Percentiles rank a stretch among this genome's conserved stretches.
Conservation (phyloP, 2,113 vertebrate genomes). For the Ammodytes marinus region DNA sequence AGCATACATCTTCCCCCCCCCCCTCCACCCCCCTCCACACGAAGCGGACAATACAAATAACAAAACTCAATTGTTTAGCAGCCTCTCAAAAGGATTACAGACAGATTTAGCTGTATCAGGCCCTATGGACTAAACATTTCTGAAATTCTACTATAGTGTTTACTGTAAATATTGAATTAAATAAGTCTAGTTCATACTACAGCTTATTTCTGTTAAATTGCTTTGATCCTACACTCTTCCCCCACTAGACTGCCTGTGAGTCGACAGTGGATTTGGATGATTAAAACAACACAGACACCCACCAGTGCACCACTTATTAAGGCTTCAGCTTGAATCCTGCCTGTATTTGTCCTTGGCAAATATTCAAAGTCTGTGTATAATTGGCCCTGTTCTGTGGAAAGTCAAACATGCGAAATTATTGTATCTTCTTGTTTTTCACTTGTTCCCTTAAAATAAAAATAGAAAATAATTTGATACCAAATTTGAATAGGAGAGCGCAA, state of each 20-base stretch:
- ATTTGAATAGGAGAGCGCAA: slow-evolving; percentile 12
- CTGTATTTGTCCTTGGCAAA: slow-evolving; percentile 10
- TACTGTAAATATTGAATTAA: slow-evolving; percentile 27
- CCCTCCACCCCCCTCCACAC: slow-evolving; percentile 3
- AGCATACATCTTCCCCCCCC: neutral
- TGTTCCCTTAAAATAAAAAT: neutral
- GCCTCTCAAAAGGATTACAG: slow-evolving; percentile 15
- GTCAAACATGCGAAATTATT: slow-evolving; percentile 11
- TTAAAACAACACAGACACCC: slow-evolving; percentile 25
- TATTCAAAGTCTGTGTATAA: slow-evolving; percentile 20
- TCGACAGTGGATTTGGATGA: slow-evolving; percentile 14
- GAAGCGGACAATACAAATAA: slow-evolving; percentile 15
- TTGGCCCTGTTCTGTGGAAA: slow-evolving; percentile 11
- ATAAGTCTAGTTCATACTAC: neutral
- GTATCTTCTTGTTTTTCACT: neutral
- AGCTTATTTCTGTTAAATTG: neutral
- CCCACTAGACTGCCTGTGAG: slow-evolving; percentile 3
- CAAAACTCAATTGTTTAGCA: slow-evolving; percentile 15
- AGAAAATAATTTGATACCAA: neutral
- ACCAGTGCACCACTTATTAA: slow-evolving; percentile 18
- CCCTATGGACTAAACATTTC: neutral
- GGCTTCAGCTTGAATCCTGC: slow-evolving; percentile 1
- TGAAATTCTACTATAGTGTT: neutral
- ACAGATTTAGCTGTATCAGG: slow-evolving; percentile 18
- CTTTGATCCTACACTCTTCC: neutral